Evolutionary conservation across 2,113 vertebrate genomes (phyloP).

Genomic region (Oncorhynchus tshawytscha): DNA sequence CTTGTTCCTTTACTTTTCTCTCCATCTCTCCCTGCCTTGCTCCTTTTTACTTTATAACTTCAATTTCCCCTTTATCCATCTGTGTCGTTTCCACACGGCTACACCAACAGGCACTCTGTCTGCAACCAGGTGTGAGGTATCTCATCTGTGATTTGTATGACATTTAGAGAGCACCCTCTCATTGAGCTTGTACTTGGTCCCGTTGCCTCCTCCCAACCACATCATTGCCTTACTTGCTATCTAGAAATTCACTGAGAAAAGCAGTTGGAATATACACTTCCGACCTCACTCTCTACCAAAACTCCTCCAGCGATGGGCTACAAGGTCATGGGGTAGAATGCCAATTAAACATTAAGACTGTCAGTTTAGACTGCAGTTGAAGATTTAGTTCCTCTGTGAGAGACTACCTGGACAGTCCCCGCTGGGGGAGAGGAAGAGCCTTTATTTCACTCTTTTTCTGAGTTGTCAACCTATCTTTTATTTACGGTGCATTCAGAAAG

Average conservation of each 20-base stretch:
- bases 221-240: constrained; percentile 38
- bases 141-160: not conserved
- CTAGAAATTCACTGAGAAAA: constrained; percentile 39
- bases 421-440: constrained; percentile 30
- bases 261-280: not conserved
- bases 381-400: constrained; percentile 33
- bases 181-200: constrained; percentile 4
- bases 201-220: not conserved
- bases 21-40: not conserved
- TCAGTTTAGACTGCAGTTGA: constrained; percentile 48
- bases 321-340: constrained; percentile 64
- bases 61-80: not conserved
- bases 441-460: constrained; percentile 50
- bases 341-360: constrained; percentile 65
- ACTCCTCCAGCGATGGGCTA: constrained; percentile 42
- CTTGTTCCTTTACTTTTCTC: not conserved
- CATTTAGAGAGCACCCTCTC: not conserved
- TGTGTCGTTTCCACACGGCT: not conserved
- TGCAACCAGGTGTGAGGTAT: not conserved
- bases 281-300: constrained; percentile 32
- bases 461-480: constrained; percentile 58
- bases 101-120: not conserved
- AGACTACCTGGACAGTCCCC: constrained; percentile 61
- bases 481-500: too few relatives aligned
- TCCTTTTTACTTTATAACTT: not conserved